phyloP scores from a whole-genome alignment of 2,113 vertebrate genomes.

The Pollimyrus isidori region DNA sequence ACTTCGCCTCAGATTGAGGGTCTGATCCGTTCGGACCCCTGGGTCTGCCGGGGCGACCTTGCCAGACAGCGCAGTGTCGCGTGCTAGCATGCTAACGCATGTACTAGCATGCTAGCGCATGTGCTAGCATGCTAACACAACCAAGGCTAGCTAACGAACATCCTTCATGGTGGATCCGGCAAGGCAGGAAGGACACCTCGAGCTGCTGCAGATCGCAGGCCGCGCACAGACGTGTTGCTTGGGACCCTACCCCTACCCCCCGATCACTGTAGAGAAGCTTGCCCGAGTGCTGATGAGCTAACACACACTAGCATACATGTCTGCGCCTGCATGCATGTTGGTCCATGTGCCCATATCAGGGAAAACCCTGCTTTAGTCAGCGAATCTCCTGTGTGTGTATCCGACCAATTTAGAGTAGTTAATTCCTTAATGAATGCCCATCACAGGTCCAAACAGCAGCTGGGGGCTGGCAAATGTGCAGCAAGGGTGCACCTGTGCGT shows the following conservation, averaged over 20 bases:
- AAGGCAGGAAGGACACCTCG: background rate
- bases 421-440: slow-evolving; percentile 62
- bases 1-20: background rate
- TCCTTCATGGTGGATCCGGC: background rate
- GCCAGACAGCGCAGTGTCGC: background rate
- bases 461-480: slow-evolving; percentile 53
- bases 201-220: background rate
- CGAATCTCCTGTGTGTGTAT: slow-evolving; percentile 61
- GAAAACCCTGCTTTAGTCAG: slow-evolving; percentile 52
- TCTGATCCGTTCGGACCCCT: background rate
- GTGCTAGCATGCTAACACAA: background rate
- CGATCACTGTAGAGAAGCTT: background rate
- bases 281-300: background rate
- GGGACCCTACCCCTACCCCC: background rate
- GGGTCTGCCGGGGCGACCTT: background rate
- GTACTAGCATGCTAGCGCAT: background rate
- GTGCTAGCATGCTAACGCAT: background rate
- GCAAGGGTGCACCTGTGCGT: slow-evolving; percentile 41
- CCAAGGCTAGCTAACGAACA: background rate
- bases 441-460: slow-evolving; percentile 57
- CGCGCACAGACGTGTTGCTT: background rate
- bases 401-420: slow-evolving; percentile 64
- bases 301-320: background rate
- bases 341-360: slow-evolving; percentile 30
- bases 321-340: slow-evolving; percentile 25